phyloP scores from a whole-genome alignment of 2,797 vertebrate species.

The Premnoplex brunnescens region DNA sequence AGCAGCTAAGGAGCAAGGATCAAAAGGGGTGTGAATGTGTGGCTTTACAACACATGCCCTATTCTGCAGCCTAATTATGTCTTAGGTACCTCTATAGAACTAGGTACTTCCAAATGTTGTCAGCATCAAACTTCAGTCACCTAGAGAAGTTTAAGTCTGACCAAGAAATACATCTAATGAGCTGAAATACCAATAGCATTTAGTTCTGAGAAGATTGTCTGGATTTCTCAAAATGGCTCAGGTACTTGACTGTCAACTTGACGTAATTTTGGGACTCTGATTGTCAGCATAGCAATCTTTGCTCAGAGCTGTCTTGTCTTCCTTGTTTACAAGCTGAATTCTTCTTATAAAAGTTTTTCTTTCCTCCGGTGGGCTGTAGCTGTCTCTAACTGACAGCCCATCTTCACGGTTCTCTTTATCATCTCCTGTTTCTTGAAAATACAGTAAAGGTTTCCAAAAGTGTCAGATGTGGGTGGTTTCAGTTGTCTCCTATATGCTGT shows the following conservation, averaged over 20 bases:
- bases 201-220: background rate
- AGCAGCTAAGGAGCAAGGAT: background rate
- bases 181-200: background rate
- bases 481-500: background rate
- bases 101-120: background rate
- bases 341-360: background rate
- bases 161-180: background rate
- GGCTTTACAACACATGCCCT: background rate
- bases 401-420: background rate
- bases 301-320: background rate
- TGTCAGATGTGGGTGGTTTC: background rate
- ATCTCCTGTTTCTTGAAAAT: background rate
- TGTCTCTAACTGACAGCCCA: background rate
- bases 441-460: background rate
- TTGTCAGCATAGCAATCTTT: background rate
- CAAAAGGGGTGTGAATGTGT: background rate
- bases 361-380: background rate
- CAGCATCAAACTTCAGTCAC: background rate
- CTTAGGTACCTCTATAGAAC: background rate
- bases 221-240: background rate
- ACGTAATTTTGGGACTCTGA: background rate
- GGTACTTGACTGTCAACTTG: background rate
- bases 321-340: conserved; percentile 22
- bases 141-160: background rate
- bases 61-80: background rate